These are phyloP conservation scores for Arothron firmamentum DNA, from an alignment of 2,113 vertebrate species.

Conservation along the genomic window DNA sequence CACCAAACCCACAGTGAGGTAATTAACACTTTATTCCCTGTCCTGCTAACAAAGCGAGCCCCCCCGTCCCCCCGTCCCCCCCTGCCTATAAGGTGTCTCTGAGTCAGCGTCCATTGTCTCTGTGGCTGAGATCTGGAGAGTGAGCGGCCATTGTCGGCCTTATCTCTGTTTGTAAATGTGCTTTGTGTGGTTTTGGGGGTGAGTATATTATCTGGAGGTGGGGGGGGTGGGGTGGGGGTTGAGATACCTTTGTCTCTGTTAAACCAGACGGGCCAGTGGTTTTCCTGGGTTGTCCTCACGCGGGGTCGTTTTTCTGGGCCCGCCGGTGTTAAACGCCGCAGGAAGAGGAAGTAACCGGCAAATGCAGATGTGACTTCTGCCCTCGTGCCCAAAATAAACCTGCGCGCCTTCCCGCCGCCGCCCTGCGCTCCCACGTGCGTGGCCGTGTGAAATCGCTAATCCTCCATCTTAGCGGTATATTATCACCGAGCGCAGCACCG, in stretches of 20 bases:
- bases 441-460: conserved; percentile 34
- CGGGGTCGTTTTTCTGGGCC: conserved; percentile 3
- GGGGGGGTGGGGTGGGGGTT: no score
- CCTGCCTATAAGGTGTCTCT: conserved; percentile 9
- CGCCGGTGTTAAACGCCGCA: no score
- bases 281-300: background rate
- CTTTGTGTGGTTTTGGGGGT: conserved; percentile 48
- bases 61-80: background rate
- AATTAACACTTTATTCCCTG: conserved; percentile 71
- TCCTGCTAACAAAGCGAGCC: conserved; percentile 60
- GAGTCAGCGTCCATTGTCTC: conserved; percentile 40
- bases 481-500: conserved; percentile 19
- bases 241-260: conserved; percentile 38
- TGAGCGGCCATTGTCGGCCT: conserved; percentile 20
- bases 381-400: background rate
- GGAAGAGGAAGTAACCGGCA: no score
- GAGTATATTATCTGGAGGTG: conserved; percentile 50
- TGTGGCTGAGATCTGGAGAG: conserved; percentile 27
- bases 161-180: conserved; percentile 54
- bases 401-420: background rate
- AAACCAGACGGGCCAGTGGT: conserved; percentile 39
- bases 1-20: conserved; percentile 73
- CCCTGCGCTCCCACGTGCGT: conserved; percentile 4
- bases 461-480: conserved; percentile 23
- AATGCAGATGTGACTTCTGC: no score